Evolutionary conservation across 2,888 invertebrate genomes (phyloP), one percentile per base, ranked within the genome.

Genomic region (Bimastos eiseni): DNA sequence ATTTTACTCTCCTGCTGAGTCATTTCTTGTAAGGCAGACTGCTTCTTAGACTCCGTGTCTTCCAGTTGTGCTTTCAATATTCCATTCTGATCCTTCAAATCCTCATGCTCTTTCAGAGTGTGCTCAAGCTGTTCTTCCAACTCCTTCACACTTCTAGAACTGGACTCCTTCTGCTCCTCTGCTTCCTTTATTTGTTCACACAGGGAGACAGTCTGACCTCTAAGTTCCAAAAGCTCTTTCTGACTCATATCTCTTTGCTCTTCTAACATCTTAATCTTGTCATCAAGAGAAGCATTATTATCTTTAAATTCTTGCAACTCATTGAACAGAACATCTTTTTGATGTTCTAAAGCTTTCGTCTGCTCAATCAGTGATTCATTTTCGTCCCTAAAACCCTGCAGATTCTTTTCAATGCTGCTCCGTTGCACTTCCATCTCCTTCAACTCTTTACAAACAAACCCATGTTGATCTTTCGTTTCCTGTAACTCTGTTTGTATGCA

Each of bases 161-260:
- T 34, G 36, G 86, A 37, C 86, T 86, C 86, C 86, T 37, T 86
- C 86, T 86, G 86, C 36, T 86, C 86, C 36, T 86, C 36, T 24
- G 37, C 17, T 86, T 86, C 86, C 86, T 34, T 70, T 70, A 70
- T 70, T 70, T 70, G 70, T 70, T n/a, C 70, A 70, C 70, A n/a
- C 8, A 70, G 70, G 70, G 11, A n/a, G 70, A 6, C 70, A 30
- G n/a, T 70, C 70, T 70, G 3, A 70, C n/a, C 70, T 17, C n/a
- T 70, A 70, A n/a, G 70, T 70, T 70, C 70, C 70, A n/a, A 8
- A 70, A 70, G 70, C 8, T 70, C 70, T 30, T 70, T 34, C 19
- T 86, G 86, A 36, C 34, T 36, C 36, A 37, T 15, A 86, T 86
- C 86, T 86, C 34, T 36, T 36, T 34, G 34, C 36, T 86, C 34